Conservation (phyloP, 2,888 invertebrate genomes). For the Gari tellinella region DNA sequence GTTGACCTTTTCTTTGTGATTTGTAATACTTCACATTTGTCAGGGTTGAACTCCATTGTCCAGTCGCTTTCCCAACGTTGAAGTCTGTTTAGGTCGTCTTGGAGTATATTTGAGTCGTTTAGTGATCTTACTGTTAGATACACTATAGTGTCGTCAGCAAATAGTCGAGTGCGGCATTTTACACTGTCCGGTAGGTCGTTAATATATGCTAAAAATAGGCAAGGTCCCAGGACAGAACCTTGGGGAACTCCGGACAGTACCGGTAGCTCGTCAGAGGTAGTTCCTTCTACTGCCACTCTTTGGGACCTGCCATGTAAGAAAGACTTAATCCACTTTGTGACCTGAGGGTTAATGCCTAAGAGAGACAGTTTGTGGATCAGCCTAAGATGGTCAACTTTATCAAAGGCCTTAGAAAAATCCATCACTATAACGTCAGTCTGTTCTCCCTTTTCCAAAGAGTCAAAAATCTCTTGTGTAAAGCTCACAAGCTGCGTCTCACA, state of each 20-base stretch:
- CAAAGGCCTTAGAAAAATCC: constrained; percentile 31
- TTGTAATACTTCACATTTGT: constrained; percentile 16
- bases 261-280: constrained; percentile 4
- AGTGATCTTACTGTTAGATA: constrained; percentile 8
- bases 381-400: constrained; percentile 16
- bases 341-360: constrained; percentile 6
- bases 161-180: constrained; percentile 7
- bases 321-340: constrained; percentile 19
- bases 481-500: constrained; percentile 34
- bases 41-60: constrained; percentile 14
- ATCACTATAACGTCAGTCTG: constrained; percentile 39
- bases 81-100: constrained; percentile 12
- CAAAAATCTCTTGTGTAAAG: constrained; percentile 32
- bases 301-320: constrained; percentile 22
- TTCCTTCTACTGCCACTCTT: constrained; percentile 18
- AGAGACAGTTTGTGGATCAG: constrained; percentile 21
- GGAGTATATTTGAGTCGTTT: too few relatives aligned
- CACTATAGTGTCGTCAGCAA: constrained; percentile 16
- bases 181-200: constrained; percentile 24
- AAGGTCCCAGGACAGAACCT: constrained; percentile 24
- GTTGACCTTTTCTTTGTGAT: constrained; percentile 7
- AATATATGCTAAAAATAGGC: constrained; percentile 20
- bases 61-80: constrained; percentile 10
- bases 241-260: constrained; percentile 20
- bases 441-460: constrained; percentile 18